These are phyloP conservation scores for Megaceryle maxima DNA, from an alignment of 2,113 vertebrate species.

Conservation along the genomic window DNA sequence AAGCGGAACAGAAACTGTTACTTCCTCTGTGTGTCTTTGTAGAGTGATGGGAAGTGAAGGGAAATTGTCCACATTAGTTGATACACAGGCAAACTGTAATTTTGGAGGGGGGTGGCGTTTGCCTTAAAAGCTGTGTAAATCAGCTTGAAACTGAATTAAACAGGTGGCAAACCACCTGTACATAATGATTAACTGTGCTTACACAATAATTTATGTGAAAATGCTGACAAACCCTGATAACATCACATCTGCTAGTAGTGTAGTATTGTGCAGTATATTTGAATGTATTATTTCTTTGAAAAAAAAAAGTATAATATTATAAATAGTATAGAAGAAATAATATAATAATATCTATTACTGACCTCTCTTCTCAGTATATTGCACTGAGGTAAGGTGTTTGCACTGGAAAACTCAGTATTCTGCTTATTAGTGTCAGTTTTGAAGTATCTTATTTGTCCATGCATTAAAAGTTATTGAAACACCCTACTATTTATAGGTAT, in stretches of 20 bases:
- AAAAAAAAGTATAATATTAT: background rate
- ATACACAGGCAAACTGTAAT: constrained; percentile 47
- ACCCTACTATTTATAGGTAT: background rate
- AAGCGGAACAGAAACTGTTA: background rate
- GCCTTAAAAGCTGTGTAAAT: constrained; percentile 68
- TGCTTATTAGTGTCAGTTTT: background rate
- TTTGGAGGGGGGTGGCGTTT: constrained; percentile 13
- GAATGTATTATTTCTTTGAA: background rate
- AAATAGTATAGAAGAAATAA: too few relatives aligned
- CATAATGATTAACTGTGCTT: constrained; percentile 70
- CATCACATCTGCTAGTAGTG: constrained; percentile 66
- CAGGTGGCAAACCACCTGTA: constrained; percentile 73
- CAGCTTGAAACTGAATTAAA: constrained; percentile 71
- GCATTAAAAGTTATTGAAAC: background rate
- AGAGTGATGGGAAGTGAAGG: background rate
- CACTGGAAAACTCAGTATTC: background rate
- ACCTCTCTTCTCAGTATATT: background rate
- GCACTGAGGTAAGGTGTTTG: background rate
- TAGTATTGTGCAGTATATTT: constrained; percentile 21
- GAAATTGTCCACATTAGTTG: constrained; percentile 6
- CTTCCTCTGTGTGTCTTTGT: background rate
- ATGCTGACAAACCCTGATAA: constrained; percentile 59
- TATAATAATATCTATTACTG: background rate
- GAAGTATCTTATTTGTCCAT: background rate
- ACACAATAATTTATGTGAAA: constrained; percentile 74